Percentiles rank a stretch among this genome's conserved stretches.
These are phyloP conservation scores for Sebastes hubbsi DNA, from an alignment of 2,797 vertebrate genomes.

Conservation along the genomic window DNA sequence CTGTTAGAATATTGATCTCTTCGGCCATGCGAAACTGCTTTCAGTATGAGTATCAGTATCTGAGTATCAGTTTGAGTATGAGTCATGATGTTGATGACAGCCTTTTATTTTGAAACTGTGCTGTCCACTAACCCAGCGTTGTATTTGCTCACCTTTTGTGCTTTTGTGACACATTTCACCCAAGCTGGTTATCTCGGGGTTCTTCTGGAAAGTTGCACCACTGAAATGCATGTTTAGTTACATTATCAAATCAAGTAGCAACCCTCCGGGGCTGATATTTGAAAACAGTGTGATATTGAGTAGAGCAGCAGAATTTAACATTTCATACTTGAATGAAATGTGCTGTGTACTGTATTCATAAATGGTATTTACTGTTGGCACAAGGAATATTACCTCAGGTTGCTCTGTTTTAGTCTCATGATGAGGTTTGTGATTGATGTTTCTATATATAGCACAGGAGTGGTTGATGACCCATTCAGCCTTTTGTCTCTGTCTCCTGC, in stretches of 20 bases:
- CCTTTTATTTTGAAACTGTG: neutral
- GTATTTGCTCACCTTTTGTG: neutral
- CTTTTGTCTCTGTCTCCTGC: constrained; percentile 36
- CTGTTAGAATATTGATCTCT: too few relatives aligned
- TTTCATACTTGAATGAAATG: neutral
- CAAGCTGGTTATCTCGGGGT: neutral
- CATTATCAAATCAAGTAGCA: neutral
- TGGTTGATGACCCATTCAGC: neutral
- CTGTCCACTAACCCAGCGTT: neutral
- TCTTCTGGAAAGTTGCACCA: neutral
- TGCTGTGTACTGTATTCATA: neutral
- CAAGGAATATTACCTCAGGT: neutral
- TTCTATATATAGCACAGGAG: neutral
- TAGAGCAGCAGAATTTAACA: neutral
- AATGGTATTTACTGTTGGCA: neutral
- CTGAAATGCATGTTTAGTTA: neutral
- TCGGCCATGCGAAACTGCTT: too few relatives aligned
- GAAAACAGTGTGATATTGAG: neutral
- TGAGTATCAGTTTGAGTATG: neutral
- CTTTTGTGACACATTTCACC: neutral
- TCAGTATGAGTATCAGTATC: too few relatives aligned
- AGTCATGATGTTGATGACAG: neutral
- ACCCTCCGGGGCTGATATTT: neutral
- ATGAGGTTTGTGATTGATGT: neutral
- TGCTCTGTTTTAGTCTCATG: neutral